These are phyloP conservation scores for Lithobates pipiens DNA, from an alignment of 2,797 vertebrate genomes.

Conservation along the genomic window DNA sequence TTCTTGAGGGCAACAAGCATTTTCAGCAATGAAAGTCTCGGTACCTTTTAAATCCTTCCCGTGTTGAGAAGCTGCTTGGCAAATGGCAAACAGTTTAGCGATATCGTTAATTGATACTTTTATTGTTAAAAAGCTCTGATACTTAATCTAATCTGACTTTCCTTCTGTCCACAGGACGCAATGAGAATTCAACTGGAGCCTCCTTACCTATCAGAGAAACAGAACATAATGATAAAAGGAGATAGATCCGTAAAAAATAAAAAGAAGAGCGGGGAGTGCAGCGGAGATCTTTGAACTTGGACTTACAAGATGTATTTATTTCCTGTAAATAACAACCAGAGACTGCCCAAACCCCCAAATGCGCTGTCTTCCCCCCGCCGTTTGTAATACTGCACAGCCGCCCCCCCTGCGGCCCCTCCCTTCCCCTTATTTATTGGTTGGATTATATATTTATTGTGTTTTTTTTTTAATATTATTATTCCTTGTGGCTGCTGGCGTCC, in stretches of 20 bases:
- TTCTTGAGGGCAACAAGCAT: too few relatives aligned
- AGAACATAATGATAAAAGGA: constrained; percentile 18
- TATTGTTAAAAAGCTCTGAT: too few relatives aligned
- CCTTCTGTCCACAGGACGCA: constrained; percentile 22
- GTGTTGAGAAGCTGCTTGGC: too few relatives aligned
- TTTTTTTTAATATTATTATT: constrained; percentile 20
- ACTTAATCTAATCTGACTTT: neutral
- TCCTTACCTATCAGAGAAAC: constrained; percentile 39
- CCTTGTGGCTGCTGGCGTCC: constrained; percentile 56
- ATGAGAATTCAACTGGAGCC: constrained; percentile 51
- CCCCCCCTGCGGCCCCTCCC: constrained; percentile 33
- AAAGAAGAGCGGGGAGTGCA: constrained; percentile 26
- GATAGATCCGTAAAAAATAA: neutral
- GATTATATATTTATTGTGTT: constrained; percentile 61
- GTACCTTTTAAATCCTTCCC: too few relatives aligned
- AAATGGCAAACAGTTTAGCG: too few relatives aligned
- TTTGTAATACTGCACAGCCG: constrained; percentile 60
- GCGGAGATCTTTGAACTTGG: constrained; percentile 46
- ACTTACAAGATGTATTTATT: constrained; percentile 57
- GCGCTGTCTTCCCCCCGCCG: constrained; percentile 53
- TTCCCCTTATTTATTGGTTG: constrained; percentile 61
- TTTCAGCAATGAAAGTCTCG: too few relatives aligned
- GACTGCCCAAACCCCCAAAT: constrained; percentile 28
- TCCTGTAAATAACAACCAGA: constrained; percentile 53
- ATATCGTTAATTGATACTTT: too few relatives aligned